Conservation (phyloP, 2,888 invertebrate genomes). For the Deilephila porcellus region DNA sequence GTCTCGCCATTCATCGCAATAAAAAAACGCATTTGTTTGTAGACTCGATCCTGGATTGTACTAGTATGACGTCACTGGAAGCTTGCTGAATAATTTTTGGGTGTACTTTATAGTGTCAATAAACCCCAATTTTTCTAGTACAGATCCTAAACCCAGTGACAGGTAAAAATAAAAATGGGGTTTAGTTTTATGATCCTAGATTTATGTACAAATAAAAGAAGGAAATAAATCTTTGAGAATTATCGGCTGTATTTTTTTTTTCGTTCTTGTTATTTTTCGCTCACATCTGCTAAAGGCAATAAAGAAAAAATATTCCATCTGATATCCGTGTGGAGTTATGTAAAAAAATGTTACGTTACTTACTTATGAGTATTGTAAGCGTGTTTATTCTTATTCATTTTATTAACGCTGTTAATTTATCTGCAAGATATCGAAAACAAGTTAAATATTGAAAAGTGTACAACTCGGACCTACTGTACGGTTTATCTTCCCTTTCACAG, state of each 20-base stretch:
- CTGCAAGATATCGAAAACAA: too few relatives aligned
- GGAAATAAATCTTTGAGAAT: slow-evolving; percentile 17
- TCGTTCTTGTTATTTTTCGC: background rate
- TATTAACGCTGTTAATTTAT: too few relatives aligned
- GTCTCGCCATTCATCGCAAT: too few relatives aligned
- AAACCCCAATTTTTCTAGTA: slow-evolving; percentile 19
- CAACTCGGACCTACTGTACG: background rate
- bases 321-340: too few relatives aligned
- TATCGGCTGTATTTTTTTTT: background rate
- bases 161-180: slow-evolving; percentile 16
- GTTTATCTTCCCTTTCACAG: background rate
- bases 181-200: slow-evolving; percentile 11
- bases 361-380: background rate
- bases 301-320: background rate
- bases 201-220: slow-evolving; percentile 12
- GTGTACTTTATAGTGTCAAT: slow-evolving; percentile 12
- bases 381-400: too few relatives aligned
- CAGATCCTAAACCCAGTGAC: background rate
- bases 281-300: background rate
- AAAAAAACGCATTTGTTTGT: background rate
- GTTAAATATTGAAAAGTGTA: too few relatives aligned
- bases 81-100: background rate
- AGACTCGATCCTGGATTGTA: background rate
- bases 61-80: background rate
- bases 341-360: background rate